phyloP scores from a whole-genome alignment of 2,797 vertebrate species.

The Linurgus olivaceus region DNA sequence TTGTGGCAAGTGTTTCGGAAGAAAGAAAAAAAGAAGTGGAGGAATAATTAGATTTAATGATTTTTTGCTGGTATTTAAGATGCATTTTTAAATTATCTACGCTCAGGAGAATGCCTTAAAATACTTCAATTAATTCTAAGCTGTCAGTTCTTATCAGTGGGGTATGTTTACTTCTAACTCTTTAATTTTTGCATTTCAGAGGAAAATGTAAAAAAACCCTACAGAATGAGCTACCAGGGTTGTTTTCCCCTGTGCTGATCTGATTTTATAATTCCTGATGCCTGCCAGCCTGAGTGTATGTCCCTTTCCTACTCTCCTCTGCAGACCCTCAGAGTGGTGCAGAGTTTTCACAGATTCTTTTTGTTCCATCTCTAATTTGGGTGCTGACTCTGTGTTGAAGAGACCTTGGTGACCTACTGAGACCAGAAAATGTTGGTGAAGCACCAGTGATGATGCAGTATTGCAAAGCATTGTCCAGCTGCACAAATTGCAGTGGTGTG shows the following conservation, averaged over 20 bases:
- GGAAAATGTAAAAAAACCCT: not conserved
- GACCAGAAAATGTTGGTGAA: not conserved
- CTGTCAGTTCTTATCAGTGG: constrained; percentile 16
- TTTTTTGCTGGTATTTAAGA: not conserved
- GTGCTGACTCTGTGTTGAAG: not conserved
- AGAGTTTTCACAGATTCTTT: not conserved
- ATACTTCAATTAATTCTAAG: not conserved
- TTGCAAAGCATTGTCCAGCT: not conserved
- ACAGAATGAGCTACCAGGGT: not conserved
- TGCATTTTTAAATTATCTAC: not conserved
- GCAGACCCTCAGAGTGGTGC: not conserved
- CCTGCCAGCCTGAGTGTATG: not conserved
- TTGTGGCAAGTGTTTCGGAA: not conserved
- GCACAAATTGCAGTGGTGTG: not conserved
- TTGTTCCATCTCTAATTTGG: not conserved
- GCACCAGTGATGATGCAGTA: not conserved
- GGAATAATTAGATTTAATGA: not conserved
- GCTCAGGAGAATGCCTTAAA: constrained; percentile 1
- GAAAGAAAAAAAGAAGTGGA: not conserved
- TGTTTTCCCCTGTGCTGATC: not conserved
- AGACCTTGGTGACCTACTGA: not conserved
- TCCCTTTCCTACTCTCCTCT: not conserved
- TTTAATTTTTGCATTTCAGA: not conserved
- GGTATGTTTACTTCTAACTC: not conserved
- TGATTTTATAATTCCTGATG: not conserved